Conservation (phyloP, 2,113 vertebrate species). For the Panthera tigris region DNA sequence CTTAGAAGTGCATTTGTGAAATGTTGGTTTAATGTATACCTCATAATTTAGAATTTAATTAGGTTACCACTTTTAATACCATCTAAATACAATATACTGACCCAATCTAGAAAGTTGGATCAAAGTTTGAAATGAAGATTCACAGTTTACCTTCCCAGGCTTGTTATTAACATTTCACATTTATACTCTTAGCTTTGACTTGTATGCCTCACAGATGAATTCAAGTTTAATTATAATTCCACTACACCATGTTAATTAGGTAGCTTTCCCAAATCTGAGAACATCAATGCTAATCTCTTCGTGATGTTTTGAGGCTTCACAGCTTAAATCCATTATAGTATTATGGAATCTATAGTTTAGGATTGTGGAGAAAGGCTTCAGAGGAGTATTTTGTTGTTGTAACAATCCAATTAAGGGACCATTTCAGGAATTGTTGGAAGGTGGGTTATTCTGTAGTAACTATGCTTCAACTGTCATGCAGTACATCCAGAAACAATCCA, state of each 20-base stretch:
- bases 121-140: slow-evolving; percentile 56
- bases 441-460: slow-evolving; percentile 95
- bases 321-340: slow-evolving; percentile 49
- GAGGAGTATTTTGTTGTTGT: slow-evolving; percentile 20
- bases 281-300: slow-evolving; percentile 56
- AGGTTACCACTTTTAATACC: slow-evolving; percentile 45
- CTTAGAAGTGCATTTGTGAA: slow-evolving; percentile 69
- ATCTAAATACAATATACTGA: slow-evolving; percentile 30
- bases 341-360: slow-evolving; percentile 45
- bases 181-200: slow-evolving; percentile 55
- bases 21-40: slow-evolving; percentile 53
- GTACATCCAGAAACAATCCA: slow-evolving; percentile 98
- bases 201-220: slow-evolving; percentile 42
- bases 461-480: slow-evolving; percentile 93
- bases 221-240: slow-evolving; percentile 49
- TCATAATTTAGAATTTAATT: slow-evolving; percentile 58
- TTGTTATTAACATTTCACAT: slow-evolving; percentile 59
- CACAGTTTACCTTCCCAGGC: slow-evolving; percentile 56
- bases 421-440: slow-evolving; percentile 97
- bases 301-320: slow-evolving; percentile 63
- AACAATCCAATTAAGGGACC: slow-evolving; percentile 80
- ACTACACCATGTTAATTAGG: slow-evolving; percentile 12
- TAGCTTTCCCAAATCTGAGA: slow-evolving; percentile 50
- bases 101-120: slow-evolving; percentile 51
- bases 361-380: slow-evolving; percentile 50